Evolutionary conservation across 2,888 invertebrate genomes (phyloP).

Genomic region (Oscheius sp.): DNA sequence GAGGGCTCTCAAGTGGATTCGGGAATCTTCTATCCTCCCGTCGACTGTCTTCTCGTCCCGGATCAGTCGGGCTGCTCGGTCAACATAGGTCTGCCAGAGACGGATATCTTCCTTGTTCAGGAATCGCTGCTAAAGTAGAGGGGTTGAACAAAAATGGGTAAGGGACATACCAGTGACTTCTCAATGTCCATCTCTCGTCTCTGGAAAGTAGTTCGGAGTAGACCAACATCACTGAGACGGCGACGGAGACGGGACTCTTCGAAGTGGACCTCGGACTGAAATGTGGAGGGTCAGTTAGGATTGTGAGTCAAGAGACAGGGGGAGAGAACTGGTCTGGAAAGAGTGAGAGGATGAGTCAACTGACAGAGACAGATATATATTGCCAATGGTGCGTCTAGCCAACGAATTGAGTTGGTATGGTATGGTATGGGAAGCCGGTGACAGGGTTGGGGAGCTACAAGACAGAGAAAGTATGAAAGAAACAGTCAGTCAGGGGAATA

Average conservation of each 20-base stretch:
- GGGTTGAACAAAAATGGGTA: neutral
- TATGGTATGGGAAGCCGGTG: too few species aligned
- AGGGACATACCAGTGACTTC: constrained; percentile 38
- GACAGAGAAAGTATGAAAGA: too few species aligned
- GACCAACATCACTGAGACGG: constrained; percentile 48
- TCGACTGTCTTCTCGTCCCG: constrained; percentile 47
- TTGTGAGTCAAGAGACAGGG: too few species aligned
- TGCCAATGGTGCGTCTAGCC: too few species aligned
- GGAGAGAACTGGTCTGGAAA: too few species aligned
- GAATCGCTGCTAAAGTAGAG: neutral
- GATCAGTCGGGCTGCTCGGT: constrained; percentile 40
- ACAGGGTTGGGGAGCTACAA: too few species aligned
- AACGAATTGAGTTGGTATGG: too few species aligned
- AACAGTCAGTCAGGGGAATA: too few species aligned
- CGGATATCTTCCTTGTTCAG: constrained; percentile 43
- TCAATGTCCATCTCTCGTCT: constrained; percentile 52
- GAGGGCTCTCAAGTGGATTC: constrained; percentile 48
- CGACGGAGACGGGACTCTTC: constrained; percentile 50
- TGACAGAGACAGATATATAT: too few species aligned
- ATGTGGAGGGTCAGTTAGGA: neutral
- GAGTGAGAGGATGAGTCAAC: too few species aligned
- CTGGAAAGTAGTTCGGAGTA: constrained; percentile 45
- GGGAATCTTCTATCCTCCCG: constrained; percentile 49
- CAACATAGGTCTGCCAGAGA: constrained; percentile 42
- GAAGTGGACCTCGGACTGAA: constrained; percentile 44